phyloP scores from a whole-genome alignment of 2,113 vertebrate genomes.

The Pterophyllum scalare region DNA sequence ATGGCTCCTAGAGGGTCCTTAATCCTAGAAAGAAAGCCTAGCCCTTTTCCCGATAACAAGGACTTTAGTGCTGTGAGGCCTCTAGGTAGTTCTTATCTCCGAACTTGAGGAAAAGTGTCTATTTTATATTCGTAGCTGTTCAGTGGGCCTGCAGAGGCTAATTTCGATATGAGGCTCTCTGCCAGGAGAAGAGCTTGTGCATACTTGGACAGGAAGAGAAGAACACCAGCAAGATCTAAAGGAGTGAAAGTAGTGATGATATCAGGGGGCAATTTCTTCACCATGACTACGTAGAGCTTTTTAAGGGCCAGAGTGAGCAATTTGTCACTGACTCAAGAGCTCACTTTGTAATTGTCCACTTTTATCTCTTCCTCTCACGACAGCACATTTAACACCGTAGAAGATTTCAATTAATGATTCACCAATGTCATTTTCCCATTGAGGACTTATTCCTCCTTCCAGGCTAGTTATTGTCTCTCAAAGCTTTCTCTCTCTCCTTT shows the following conservation, averaged over 20 bases:
- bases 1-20: constrained; percentile 44
- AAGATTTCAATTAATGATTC: constrained; percentile 29
- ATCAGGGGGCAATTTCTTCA: constrained; percentile 52
- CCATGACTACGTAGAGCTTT: constrained; percentile 66
- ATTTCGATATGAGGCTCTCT: neutral
- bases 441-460: constrained; percentile 27
- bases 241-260: constrained; percentile 27
- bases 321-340: constrained; percentile 33
- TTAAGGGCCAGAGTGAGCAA: constrained; percentile 44
- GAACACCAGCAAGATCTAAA: constrained; percentile 6
- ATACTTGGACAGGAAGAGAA: constrained; percentile 39
- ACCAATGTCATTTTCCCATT: constrained; percentile 15
- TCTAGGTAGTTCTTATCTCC: constrained; percentile 35
- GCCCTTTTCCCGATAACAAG: neutral
- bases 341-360: constrained; percentile 39
- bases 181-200: constrained; percentile 25
- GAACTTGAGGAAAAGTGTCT: constrained; percentile 17
- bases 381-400: constrained; percentile 10
- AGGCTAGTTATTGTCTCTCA: constrained; percentile 28
- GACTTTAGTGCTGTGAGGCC: constrained; percentile 18
- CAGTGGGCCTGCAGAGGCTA: constrained; percentile 19
- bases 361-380: constrained; percentile 9
- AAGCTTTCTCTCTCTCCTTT: constrained; percentile 16
- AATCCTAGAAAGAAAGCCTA: constrained; percentile 2
- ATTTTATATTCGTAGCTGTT: constrained; percentile 26